phyloP scores from a whole-genome alignment of 64 coral and sea anemone genomes.

The Montipora efflorescens region DNA sequence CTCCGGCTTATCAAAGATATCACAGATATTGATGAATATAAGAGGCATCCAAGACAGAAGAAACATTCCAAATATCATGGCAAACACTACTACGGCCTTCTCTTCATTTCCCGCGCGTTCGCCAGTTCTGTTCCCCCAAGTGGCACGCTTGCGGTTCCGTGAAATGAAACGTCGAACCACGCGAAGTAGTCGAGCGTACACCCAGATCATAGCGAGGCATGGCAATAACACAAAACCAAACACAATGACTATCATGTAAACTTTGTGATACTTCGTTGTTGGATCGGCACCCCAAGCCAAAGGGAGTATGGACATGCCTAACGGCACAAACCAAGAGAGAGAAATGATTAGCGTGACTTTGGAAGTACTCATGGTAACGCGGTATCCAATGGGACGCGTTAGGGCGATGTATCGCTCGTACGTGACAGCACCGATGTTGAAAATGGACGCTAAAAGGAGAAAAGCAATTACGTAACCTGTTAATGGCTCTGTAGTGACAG shows the following conservation, averaged over 20 bases:
- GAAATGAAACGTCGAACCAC: slow-evolving; percentile 80
- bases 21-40: slow-evolving; percentile 82
- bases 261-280: slow-evolving; percentile 61
- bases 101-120: slow-evolving; percentile 93
- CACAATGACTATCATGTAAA: slow-evolving; percentile 65
- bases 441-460: slow-evolving; percentile 84
- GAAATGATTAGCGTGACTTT: slow-evolving; percentile 61
- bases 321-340: slow-evolving; percentile 68
- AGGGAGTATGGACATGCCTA: slow-evolving; percentile 69
- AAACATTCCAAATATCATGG: slow-evolving; percentile 88
- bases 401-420: slow-evolving; percentile 87
- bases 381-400: slow-evolving; percentile 79
- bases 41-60: slow-evolving; percentile 88
- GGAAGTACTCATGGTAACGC: slow-evolving; percentile 68
- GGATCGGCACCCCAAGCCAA: slow-evolving; percentile 72
- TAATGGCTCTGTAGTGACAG: slow-evolving; percentile 7
- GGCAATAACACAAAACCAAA: slow-evolving; percentile 77
- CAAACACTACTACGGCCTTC: slow-evolving; percentile 84
- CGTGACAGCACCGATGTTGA: slow-evolving; percentile 87
- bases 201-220: slow-evolving; percentile 78
- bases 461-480: slow-evolving; percentile 80
- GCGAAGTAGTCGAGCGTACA: slow-evolving; percentile 71
- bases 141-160: slow-evolving; percentile 80
- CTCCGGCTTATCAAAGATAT: slow-evolving; percentile 63
- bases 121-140: slow-evolving; percentile 83